phyloP scores from a whole-genome alignment of 2,888 invertebrate species.

The Salpingus planirostris region DNA sequence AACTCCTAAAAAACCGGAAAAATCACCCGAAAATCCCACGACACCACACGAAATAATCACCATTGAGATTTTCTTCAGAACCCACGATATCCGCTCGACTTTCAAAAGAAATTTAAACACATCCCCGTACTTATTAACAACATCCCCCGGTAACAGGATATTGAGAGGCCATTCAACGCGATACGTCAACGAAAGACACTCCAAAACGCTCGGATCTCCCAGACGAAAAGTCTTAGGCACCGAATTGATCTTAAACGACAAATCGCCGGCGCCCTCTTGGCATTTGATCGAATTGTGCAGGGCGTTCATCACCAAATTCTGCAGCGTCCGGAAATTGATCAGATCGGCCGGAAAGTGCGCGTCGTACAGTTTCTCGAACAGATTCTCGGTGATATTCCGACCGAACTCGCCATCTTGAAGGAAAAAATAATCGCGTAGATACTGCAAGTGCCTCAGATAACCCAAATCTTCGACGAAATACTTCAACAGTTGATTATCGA shows the following conservation, averaged over 20 bases:
- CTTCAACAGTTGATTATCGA: slow-evolving; percentile 63
- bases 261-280: slow-evolving; percentile 51
- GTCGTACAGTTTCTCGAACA: slow-evolving; percentile 59
- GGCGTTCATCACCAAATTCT: slow-evolving; percentile 44
- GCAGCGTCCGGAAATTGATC: slow-evolving; percentile 59
- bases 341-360: slow-evolving; percentile 57
- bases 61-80: slow-evolving; percentile 61
- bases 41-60: too few species aligned
- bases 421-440: slow-evolving; percentile 70
- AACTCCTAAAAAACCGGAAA: slow-evolving; percentile 45
- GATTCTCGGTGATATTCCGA: slow-evolving; percentile 58
- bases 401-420: slow-evolving; percentile 74
- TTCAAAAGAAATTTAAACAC: slow-evolving; percentile 70
- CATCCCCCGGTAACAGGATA: slow-evolving; percentile 63
- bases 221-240: slow-evolving; percentile 55
- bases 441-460: slow-evolving; percentile 61
- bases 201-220: slow-evolving; percentile 57
- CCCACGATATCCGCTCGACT: slow-evolving; percentile 67
- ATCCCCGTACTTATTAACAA: slow-evolving; percentile 59
- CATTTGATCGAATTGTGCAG: slow-evolving; percentile 38
- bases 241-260: slow-evolving; percentile 55
- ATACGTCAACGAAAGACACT: slow-evolving; percentile 61
- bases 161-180: slow-evolving; percentile 70
- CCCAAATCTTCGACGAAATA: slow-evolving; percentile 58
- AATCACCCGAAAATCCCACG: not conserved